Base-by-base conservation (phyloP, 2,888 invertebrate genomes). In the Dugesia japonica region DNA sequence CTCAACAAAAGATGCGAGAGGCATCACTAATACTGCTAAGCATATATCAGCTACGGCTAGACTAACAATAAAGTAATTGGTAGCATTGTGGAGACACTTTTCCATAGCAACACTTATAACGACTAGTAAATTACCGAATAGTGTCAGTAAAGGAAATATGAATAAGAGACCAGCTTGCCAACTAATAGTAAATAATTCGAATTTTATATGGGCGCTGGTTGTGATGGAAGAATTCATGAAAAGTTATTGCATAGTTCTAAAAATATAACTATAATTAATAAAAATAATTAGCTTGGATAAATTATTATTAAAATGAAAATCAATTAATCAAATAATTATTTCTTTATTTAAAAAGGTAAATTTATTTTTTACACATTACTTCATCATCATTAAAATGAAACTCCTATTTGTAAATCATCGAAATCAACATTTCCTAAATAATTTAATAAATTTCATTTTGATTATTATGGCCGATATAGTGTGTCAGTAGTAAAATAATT, bases 11-110 rank as follows among this genome's bases (percentile, higher is more conserved):
- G 97, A 94, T 80, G 93, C 95, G 84, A 97, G 94, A 76, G 97
- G 95, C 97, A 97, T 97, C 80, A 95, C 95, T 80, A 94, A 90
- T 76, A 93, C 91, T 73, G 95, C 97, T 42, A 98, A 97, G 79
- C 94, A 89, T 77, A 95, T 88, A 87, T 97, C 95, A 71, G 97
- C 95, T 71, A 95, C 89, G 73, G 95, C 95, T 82, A 97, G 87
- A 82, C 94, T 94, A 83, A 97, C 94, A 85, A 98, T 97, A 87
- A 98, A 95, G 87, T 95, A 98, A 87, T 98, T 98, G 80, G 98
- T 98, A 82, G 92, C 94, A 56, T 94, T 92, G 85, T 94, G 94
- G 80, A 98, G 87, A 79, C 91, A 89, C 81, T 92, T 88, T 85
- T 97, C 97, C 81, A 79, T 76, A 80, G 80, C 13, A 23, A 98